Percentiles rank a stretch among this genome's conserved stretches.
phyloP scores from a whole-genome alignment of 37 sponge, comb jelly and placozoan genomes.

The Crambe crambe region DNA sequence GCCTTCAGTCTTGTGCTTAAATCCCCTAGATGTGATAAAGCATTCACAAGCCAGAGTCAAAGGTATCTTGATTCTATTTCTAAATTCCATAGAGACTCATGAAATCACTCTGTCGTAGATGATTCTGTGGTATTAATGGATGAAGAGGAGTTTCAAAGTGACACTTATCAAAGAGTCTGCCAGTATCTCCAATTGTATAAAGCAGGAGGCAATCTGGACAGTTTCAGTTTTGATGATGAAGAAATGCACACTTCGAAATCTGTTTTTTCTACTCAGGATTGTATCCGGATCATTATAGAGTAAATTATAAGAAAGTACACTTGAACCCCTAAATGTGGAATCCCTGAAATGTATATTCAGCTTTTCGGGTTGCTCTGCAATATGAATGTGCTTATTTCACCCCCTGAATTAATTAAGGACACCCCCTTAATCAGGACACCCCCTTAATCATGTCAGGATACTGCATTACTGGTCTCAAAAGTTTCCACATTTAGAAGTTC shows the following conservation, averaged over 20 bases:
- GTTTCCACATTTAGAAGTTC: no score
- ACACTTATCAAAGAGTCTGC: constrained; percentile 65
- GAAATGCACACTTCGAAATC: no score
- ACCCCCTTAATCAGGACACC: no score
- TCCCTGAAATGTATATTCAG: no score
- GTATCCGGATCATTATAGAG: constrained; percentile 43
- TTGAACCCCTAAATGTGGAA: neutral
- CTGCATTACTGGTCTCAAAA: no score
- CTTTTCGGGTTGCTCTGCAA: no score
- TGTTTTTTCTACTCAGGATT: constrained; percentile 16
- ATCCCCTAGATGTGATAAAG: constrained; percentile 14
- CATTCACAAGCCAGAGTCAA: constrained; percentile 5
- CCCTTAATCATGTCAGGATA: no score
- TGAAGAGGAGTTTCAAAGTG: constrained; percentile 43
- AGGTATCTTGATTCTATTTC: constrained; percentile 1
- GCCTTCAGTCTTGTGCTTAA: constrained; percentile 42
- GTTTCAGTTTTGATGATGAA: constrained; percentile 47
- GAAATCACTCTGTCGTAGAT: constrained; percentile 4
- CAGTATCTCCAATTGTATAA: constrained; percentile 59
- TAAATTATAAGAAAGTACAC: neutral
- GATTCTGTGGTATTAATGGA: constrained; percentile 43
- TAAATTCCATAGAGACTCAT: neutral
- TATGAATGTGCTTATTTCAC: no score
- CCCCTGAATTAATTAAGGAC: no score
- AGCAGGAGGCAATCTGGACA: constrained; percentile 25